These are phyloP conservation scores for Aptenodytes patagonicus DNA, from an alignment of 2,113 vertebrate genomes.

Conservation along the genomic window DNA sequence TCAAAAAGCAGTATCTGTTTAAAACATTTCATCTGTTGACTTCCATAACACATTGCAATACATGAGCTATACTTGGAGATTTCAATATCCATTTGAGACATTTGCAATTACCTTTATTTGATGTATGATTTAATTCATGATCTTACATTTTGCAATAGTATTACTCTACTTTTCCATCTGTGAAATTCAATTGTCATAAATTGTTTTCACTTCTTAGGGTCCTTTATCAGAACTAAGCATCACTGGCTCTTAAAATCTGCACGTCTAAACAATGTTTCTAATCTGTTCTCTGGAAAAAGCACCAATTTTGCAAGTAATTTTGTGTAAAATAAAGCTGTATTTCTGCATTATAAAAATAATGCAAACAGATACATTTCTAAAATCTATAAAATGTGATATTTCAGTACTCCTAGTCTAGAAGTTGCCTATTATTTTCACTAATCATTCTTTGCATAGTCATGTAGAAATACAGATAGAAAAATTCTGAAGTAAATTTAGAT, in stretches of 20 bases:
- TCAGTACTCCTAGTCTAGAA: background rate
- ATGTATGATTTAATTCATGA: constrained; percentile 20
- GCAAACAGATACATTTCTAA: background rate
- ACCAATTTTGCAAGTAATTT: background rate
- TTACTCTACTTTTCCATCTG: constrained; percentile 3
- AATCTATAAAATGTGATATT: background rate
- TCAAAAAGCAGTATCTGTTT: background rate
- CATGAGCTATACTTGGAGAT: background rate
- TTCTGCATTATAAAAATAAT: background rate
- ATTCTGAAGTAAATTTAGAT: background rate
- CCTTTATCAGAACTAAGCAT: background rate
- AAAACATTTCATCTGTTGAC: background rate
- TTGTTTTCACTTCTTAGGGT: background rate
- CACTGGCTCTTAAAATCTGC: background rate
- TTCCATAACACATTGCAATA: background rate
- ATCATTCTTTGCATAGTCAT: background rate
- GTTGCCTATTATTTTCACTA: background rate
- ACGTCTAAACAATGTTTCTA: background rate
- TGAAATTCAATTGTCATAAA: constrained; percentile 14
- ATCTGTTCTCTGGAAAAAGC: background rate
- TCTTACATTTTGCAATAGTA: background rate
- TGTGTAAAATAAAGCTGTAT: background rate
- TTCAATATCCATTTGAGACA: background rate
- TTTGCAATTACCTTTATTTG: constrained; percentile 15
- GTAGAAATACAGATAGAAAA: background rate